Evolutionary conservation across 1,140 invertebrate genomes (phyloP), one percentile per base, ranked within the genome.

Genomic region (Mizuhopecten yessoensis): DNA sequence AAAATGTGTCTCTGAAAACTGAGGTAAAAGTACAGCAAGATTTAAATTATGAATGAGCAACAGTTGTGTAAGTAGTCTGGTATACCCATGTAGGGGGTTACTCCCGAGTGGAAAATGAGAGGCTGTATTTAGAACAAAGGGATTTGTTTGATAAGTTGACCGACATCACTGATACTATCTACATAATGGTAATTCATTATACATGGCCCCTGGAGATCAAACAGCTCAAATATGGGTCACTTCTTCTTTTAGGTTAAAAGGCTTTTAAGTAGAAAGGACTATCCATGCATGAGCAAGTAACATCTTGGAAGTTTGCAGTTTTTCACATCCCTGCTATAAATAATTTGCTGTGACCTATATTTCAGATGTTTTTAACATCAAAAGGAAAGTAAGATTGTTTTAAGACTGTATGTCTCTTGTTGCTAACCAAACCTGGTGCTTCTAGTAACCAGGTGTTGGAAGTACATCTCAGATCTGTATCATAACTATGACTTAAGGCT

Each of bases 111-210:
- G 1, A 20, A 11, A 75, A 75, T n/a, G n/a, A n/a, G 57, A 11
- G 5, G 23, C n/a, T 75, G 57, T 75, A 75, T 75, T 17, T 75
- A 75, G 57, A 29, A n/a, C 57, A 75, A 29, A 75, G 29, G 57
- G 57, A 75, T 7, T 75, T 75, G n/a, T 75, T 75, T 75, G 57
- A 75, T 75, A 75, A 75, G 23, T 75, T 75, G 57, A 75, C 57
- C 57, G 45, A 75, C 13, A 75, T 75, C 29, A 75, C 57, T 75
- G n/a, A 75, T 75, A 29, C 23, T 75, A 75, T 75, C n/a, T 29
- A 7, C 5, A n/a, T 17, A 5, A 45, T 39, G 36, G 36, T 7
- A 7, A 39, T 10, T 45, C 42, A 45, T 45, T 45, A 45, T 45
- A 45, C 42, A 45, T 45, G 17, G 17, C 10, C 9, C 36, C 17